Conservation (phyloP, 1,140 invertebrate species). For the Drosophila sp. region DNA sequence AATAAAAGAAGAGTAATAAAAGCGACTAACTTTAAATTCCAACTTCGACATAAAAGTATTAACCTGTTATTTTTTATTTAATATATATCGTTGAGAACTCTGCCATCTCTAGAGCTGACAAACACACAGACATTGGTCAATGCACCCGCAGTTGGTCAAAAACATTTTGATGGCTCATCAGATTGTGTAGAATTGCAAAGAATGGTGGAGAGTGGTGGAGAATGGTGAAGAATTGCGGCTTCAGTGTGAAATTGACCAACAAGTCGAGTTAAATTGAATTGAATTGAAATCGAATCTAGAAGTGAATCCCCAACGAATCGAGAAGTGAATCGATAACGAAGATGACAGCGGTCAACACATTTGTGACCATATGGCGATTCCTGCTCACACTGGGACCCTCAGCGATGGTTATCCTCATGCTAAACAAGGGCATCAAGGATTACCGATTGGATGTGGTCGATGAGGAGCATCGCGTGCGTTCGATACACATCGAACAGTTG, state of each 20-base stretch:
- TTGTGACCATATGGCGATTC: conserved; percentile 85
- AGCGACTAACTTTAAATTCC: no score
- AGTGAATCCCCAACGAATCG: not conserved
- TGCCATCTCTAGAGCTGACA: not conserved
- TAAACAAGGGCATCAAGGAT: conserved; percentile 87
- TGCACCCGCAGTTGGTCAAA: not conserved
- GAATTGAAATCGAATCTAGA: not conserved
- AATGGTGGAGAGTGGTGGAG: no score
- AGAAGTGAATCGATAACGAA: not conserved
- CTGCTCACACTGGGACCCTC: conserved; percentile 87
- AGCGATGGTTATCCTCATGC: conserved; percentile 86
- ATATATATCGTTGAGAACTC: no score
- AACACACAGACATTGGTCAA: not conserved
- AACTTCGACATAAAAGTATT: no score
- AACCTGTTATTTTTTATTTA: no score
- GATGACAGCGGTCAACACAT: conserved; percentile 64
- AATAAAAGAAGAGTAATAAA: no score
- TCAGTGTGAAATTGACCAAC: conserved; percentile 2
- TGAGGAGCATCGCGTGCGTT: conserved; percentile 85
- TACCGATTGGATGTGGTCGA: conserved; percentile 89
- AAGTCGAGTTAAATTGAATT: not conserved
- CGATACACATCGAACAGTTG: conserved; percentile 85
- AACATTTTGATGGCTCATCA: not conserved
- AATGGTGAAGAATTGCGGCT: no score
- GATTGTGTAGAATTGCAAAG: not conserved